These are phyloP conservation scores for Malurus melanocephalus DNA, from an alignment of 2,113 vertebrate species.

Conservation along the genomic window DNA sequence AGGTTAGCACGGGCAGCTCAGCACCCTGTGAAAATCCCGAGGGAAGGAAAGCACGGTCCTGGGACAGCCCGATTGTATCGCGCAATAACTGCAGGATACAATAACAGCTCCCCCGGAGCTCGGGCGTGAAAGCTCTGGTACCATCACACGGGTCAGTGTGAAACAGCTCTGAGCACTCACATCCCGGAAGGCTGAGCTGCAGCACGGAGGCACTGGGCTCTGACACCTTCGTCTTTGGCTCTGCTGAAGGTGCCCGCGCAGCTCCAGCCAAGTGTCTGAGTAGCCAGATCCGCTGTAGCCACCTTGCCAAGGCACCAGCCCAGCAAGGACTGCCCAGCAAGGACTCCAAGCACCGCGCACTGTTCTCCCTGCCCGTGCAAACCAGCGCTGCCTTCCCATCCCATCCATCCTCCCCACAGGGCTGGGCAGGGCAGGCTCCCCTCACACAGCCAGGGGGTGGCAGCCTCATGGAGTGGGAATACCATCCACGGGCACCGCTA, in stretches of 20 bases:
- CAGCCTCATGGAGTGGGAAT: background rate
- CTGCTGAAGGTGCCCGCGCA: background rate
- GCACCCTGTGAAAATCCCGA: background rate
- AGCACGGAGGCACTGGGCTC: background rate
- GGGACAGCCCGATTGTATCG: background rate
- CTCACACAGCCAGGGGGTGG: background rate
- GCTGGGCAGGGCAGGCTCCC: background rate
- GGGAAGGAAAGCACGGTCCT: background rate
- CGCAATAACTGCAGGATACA: background rate
- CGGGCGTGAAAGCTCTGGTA: accelerated
- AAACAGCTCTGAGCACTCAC: background rate
- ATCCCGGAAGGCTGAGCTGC: background rate
- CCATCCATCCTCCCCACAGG: background rate
- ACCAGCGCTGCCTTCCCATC: background rate
- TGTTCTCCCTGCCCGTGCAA: background rate
- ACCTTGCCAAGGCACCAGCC: background rate
- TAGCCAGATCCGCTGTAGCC: background rate
- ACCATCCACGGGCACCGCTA: background rate
- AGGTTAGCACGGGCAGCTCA: background rate
- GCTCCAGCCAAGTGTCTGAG: background rate
- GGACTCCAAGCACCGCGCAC: background rate
- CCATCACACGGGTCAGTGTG: accelerated
- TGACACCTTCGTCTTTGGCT: background rate
- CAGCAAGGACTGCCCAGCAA: background rate
- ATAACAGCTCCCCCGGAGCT: background rate